Base-by-base conservation (phyloP, 2,888 invertebrate species). In the Portevinia maculata region DNA sequence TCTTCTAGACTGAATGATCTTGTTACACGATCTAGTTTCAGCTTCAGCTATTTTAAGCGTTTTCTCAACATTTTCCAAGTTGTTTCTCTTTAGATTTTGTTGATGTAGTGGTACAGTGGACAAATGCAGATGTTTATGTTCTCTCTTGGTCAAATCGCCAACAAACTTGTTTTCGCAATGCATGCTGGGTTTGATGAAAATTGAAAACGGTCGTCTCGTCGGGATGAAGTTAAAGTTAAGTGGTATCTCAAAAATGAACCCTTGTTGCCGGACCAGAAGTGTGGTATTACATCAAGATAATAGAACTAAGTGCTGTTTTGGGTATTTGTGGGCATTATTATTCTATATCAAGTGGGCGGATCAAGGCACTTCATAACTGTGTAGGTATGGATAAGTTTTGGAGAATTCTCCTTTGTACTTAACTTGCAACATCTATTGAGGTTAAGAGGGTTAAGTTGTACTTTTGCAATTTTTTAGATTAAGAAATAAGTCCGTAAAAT, bases 11-110 rank as follows among this genome's bases (percentile, higher is more conserved):
- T 50, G 55, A 70, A 64, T 75, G 75, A 81, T 81, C 81, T 81
- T 81, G 81, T 81, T 81, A 65, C 75, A 60, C 70, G 70, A 70
- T 81, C 75, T 70, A 60, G 69, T 81, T 81, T 81, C 69, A 70
- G 75, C 52, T 11, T 21, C 17, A 34, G 34, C 34, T 34, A 34
- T 57, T 55, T 55, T 53, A 21, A 28, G 57, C 39, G 24, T 55
- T 60, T 52, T 41, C 24, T 8, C 5, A 21, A 39, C 30, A n/a
- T 30, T 15, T 60, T 62, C 52, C 9, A 13, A 48, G 32, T 13
- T 30, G 37, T 39, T 30, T 3, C 5, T 9, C 37, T 19, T 21
- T 9, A 7, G 15, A 9, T 9, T 8, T 11, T 39, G 9, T 44
- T 8, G 44, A 3, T 17, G 44, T 44, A 7, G 44, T 44, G 3